phyloP scores from a whole-genome alignment of 2,113 vertebrate species.

The Cariama cristata region DNA sequence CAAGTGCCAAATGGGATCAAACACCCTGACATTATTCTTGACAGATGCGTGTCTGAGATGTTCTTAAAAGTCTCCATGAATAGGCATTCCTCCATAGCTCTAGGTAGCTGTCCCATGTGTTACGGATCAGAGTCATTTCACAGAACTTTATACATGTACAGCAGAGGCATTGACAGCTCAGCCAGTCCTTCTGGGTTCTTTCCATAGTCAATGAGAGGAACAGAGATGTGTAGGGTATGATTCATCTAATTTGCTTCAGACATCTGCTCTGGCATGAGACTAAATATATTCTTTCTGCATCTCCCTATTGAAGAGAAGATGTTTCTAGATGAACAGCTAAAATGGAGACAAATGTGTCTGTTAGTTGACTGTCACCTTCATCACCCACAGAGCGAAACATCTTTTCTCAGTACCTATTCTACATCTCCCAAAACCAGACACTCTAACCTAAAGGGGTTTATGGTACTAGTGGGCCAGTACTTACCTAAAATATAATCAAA shows the following conservation, averaged over 20 bases:
- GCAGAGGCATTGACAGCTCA: not conserved
- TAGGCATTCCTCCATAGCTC: not conserved
- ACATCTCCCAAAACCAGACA: not conserved
- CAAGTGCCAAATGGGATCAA: not conserved
- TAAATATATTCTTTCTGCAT: not conserved
- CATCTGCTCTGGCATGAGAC: rapidly evolving
- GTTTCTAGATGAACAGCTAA: not conserved
- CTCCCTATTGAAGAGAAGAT: not conserved
- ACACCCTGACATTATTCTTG: not conserved
- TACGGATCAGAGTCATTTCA: not conserved
- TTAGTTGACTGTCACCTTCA: not conserved
- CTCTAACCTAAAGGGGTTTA: not conserved
- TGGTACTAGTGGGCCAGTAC: not conserved
- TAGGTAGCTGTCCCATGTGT: not conserved
- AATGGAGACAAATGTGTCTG: not conserved
- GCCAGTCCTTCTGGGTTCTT: not conserved
- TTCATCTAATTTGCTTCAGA: not conserved
- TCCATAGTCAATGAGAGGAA: not conserved
- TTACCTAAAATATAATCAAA: not conserved
- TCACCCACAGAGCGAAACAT: not conserved
- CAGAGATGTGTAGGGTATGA: not conserved
- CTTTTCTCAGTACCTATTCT: not conserved
- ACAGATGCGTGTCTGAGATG: rapidly evolving
- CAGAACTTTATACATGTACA: not conserved
- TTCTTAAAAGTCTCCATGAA: not conserved